Base-by-base conservation (phyloP, 1,140 invertebrate species). In the Bombus fervidus region DNA sequence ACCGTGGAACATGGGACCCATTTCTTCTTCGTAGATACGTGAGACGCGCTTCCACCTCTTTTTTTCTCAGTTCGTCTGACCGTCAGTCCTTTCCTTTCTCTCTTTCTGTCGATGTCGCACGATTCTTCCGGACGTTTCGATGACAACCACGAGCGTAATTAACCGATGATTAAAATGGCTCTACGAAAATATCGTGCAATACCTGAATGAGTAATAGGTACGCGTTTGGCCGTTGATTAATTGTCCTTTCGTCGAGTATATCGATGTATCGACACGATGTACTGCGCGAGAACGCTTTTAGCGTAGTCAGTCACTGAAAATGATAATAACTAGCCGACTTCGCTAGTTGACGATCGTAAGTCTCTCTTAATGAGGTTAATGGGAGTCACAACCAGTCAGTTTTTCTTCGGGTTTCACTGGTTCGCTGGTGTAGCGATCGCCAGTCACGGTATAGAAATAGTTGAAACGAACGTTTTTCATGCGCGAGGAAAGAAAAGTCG, bases 341-440 rank as follows among this genome's bases (percentile, higher is more conserved):
- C 28, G 28, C 71, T 34, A 66, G 41, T 68, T 34, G 66, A 18
- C 74, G 31, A 69, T 83, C 84, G 64, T 77, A 66, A 73, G 78
- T 90, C 89, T 87, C 89, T 90, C 89, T 43, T 34, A 90, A 90
- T 53, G 81, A 90, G 89, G 89, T 90, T 79, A 90, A 90, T 89
- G 37, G 43, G 62, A 90, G 68, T 87, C 88, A 68, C 37, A 71
- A 62, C 72, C 13, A 81, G 81, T 84, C 76, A 64, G 88, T 89
- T 89, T 90, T 90, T 87, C 88, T 83, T 47, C 25, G 28, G 68
- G 77, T 90, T 87, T 87, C 85, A 81, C 85, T 82, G 53, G 47
- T 75, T 34, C 47, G 10, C 59, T 64, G 22, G 31, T n/a, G 41
- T 75, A 75, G 5, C 28, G 39, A 72, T 41, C 22, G 31, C 10